Evolutionary conservation across 2,888 invertebrate genomes (phyloP).

Genomic region (Halictus ligatus): DNA sequence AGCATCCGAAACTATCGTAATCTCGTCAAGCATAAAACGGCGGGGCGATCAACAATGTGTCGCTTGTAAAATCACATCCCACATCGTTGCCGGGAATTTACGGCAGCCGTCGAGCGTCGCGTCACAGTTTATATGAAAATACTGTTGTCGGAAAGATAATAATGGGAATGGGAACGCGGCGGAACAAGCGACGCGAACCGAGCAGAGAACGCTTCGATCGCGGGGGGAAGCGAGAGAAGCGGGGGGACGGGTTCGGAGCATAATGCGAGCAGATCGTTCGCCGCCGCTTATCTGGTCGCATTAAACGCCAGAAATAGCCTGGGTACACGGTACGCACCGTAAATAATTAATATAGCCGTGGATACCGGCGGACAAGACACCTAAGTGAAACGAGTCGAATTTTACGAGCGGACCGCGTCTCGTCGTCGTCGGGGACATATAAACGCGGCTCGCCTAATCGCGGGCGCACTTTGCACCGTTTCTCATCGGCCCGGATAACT

Average conservation of each 20-base stretch:
- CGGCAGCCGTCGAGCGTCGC: background rate
- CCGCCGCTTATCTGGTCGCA: slow-evolving; percentile 16
- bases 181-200: background rate
- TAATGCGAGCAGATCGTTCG: slow-evolving; percentile 13
- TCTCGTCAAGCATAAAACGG: background rate
- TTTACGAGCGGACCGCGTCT: slow-evolving; percentile 20
- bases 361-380: slow-evolving; percentile 13
- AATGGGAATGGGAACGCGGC: slow-evolving; percentile 6
- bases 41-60: background rate
- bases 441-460: slow-evolving; percentile 30
- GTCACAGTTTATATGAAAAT: slow-evolving; percentile 8
- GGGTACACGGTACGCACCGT: slow-evolving; percentile 6
- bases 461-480: slow-evolving; percentile 41
- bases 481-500: slow-evolving; percentile 35
- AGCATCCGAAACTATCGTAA: background rate
- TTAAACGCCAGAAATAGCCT: slow-evolving; percentile 30
- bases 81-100: background rate
- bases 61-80: slow-evolving; percentile 3
- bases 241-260: background rate
- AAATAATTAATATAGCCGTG: slow-evolving; percentile 40
- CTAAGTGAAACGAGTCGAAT: slow-evolving; percentile 24
- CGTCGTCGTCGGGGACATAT: slow-evolving; percentile 1
- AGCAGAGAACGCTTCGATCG: background rate
- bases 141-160: slow-evolving; percentile 1
- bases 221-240: background rate